phyloP scores from a whole-genome alignment of 2,888 invertebrate species.

The Stenotaenia linearis region DNA sequence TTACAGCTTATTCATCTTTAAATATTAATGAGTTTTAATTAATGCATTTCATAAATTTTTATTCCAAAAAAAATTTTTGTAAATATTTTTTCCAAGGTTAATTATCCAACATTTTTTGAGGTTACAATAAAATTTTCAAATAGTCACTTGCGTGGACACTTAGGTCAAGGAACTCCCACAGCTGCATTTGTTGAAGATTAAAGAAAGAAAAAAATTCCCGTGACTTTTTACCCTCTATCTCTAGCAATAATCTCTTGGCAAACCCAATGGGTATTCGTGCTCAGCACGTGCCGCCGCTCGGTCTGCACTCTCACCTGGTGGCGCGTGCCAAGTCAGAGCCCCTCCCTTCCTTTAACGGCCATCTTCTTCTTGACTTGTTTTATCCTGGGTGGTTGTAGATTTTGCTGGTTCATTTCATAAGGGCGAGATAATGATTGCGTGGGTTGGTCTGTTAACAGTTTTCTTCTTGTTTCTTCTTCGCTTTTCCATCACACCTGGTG shows the following conservation, averaged over 20 bases:
- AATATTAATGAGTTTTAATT: too few species aligned
- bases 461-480: neutral
- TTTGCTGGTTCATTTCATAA: neutral
- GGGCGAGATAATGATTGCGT: slow-evolving; percentile 6
- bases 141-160: neutral
- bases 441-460: slow-evolving; percentile 5
- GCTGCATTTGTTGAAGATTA: slow-evolving; percentile 6
- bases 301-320: slow-evolving; percentile 17
- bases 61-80: too few species aligned
- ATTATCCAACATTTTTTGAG: neutral
- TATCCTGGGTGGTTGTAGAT: slow-evolving; percentile 7
- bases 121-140: slow-evolving; percentile 1
- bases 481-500: neutral
- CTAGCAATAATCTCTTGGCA: neutral
- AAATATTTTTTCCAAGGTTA: too few species aligned
- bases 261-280: slow-evolving; percentile 9
- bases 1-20: neutral
- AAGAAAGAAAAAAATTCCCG: neutral
- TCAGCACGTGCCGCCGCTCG: slow-evolving; percentile 15
- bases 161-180: slow-evolving; percentile 19
- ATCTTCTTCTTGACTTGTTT: neutral
- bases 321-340: neutral
- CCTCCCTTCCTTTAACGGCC: neutral
- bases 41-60: too few species aligned
- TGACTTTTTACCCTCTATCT: slow-evolving; percentile 19